These are phyloP conservation scores for Drosophila affinis DNA, from an alignment of 2,888 invertebrate genomes.

Conservation along the genomic window DNA sequence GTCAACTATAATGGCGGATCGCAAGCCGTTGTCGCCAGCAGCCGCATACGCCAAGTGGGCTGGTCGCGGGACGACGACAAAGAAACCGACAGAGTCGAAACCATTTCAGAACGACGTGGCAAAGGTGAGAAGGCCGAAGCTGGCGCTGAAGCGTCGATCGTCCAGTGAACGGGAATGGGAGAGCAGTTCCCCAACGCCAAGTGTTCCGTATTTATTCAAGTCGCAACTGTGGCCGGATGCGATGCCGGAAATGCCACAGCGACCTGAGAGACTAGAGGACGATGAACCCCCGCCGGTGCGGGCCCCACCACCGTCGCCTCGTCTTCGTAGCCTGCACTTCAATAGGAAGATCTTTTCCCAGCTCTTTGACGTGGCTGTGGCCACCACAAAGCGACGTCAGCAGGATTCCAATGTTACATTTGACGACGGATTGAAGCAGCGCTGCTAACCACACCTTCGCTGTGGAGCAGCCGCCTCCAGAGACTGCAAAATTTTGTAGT, in stretches of 20 bases:
- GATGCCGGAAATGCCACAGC: not conserved
- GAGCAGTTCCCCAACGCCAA: not conserved
- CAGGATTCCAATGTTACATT: not conserved
- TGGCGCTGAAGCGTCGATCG: not conserved
- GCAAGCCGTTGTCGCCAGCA: not conserved
- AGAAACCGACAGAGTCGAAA: not conserved
- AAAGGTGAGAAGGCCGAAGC: not conserved
- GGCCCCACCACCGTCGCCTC: constrained; percentile 11
- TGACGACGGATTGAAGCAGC: not conserved
- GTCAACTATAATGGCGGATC: not conserved
- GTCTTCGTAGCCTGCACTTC: not conserved
- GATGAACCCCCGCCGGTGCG: constrained; percentile 8
- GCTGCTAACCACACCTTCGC: not conserved
- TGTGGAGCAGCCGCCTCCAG: too few species aligned
- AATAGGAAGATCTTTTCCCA: not conserved
- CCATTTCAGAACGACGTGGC: not conserved
- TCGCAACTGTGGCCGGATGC: not conserved
- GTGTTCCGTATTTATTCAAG: not conserved
- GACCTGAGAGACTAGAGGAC: not conserved
- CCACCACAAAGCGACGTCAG: constrained; percentile 4
- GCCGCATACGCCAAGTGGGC: constrained; percentile 9
- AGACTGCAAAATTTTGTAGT: too few species aligned
- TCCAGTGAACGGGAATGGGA: not conserved
- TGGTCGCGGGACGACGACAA: not conserved
- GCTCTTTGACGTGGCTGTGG: constrained; percentile 11